phyloP scores from a whole-genome alignment of 2,113 vertebrate genomes.

The Tor tambroides region DNA sequence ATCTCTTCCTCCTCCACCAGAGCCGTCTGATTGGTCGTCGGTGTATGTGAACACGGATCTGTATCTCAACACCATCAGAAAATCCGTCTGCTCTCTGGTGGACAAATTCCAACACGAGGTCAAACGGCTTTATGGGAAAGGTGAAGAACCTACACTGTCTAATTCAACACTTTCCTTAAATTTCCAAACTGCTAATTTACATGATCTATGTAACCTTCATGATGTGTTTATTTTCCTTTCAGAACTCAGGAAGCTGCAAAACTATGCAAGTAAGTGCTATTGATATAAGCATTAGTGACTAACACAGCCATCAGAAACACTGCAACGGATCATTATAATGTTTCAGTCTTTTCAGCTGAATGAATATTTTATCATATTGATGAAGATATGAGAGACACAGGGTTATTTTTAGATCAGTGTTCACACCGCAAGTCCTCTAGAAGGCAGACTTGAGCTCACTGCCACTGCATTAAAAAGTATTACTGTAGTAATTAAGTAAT shows the following conservation, averaged over 20 bases:
- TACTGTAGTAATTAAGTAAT: background rate
- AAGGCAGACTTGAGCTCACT: background rate
- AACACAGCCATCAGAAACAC: background rate
- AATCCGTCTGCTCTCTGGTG: constrained; percentile 69
- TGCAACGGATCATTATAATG: background rate
- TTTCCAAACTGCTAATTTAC: constrained; percentile 36
- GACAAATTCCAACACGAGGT: constrained; percentile 76
- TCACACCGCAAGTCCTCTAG: background rate
- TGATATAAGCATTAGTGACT: background rate
- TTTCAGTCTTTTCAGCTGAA: background rate
- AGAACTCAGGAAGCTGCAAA: constrained; percentile 79
- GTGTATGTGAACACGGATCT: constrained; percentile 76
- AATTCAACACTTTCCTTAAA: background rate
- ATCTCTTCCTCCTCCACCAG: constrained; percentile 59
- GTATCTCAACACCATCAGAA: constrained; percentile 72
- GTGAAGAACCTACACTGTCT: no score
- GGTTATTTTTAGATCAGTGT: background rate
- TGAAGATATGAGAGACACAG: background rate
- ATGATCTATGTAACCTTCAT: background rate
- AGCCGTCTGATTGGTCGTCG: constrained; percentile 73
- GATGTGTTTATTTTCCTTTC: constrained; percentile 32
- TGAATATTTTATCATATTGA: background rate
- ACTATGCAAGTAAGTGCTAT: constrained; percentile 75
- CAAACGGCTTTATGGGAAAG: constrained; percentile 74
- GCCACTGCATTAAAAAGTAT: background rate